These are phyloP conservation scores for Picus viridis DNA, from an alignment of 2,797 vertebrate genomes.

Conservation along the genomic window DNA sequence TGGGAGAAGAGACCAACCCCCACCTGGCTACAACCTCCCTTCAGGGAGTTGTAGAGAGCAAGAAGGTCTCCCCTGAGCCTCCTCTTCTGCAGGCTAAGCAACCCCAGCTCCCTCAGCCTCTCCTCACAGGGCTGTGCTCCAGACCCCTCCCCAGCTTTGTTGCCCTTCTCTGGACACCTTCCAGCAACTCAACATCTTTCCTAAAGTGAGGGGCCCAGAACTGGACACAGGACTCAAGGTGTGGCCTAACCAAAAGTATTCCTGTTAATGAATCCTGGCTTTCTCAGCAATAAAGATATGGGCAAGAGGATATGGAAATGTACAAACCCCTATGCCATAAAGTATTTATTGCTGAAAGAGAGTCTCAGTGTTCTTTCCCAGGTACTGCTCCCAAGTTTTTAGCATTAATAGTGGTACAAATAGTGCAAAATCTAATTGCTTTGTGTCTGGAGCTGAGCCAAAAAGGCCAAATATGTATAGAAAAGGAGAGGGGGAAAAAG, in stretches of 20 bases:
- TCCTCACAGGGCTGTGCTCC: no score
- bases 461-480: not conserved
- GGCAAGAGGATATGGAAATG: conserved; percentile 6
- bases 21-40: no score
- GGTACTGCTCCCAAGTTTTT: not conserved
- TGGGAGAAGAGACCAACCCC: no score
- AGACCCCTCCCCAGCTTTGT: no score
- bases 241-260: not conserved
- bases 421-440: not conserved
- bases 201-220: no score
- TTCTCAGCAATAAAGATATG: not conserved
- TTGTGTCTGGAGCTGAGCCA: not conserved
- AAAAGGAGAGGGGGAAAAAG: not conserved
- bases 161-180: no score
- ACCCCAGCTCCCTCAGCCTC: no score
- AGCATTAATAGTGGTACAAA: not conserved
- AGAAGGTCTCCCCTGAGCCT: no score
- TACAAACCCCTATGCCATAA: not conserved
- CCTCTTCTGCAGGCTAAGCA: no score
- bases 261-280: not conserved
- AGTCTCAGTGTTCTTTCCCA: not conserved
- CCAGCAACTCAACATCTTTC: no score
- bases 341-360: not conserved
- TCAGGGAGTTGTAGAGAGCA: no score
- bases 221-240: no score